Evolutionary conservation across 2,888 invertebrate genomes (phyloP).

Genomic region (Lepidonotus clava): DNA sequence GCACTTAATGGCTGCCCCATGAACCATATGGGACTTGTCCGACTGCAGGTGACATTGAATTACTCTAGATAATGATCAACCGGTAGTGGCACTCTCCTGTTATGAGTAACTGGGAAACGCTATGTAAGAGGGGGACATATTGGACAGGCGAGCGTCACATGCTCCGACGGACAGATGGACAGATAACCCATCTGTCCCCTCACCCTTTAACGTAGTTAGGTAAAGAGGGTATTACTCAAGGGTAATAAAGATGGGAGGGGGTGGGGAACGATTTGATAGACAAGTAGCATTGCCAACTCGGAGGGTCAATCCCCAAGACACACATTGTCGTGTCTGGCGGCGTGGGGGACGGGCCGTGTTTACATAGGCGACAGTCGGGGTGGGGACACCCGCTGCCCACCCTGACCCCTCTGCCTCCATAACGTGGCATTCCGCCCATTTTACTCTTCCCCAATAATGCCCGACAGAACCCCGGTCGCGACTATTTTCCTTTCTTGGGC

Average conservation of each 20-base stretch:
- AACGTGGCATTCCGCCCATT: neutral
- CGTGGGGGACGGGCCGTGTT: neutral
- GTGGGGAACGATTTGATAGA: neutral
- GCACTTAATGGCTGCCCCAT: too few species aligned
- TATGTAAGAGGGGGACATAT: neutral
- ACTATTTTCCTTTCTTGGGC: neutral
- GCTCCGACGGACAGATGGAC: slow-evolving; percentile 16
- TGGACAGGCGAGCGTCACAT: neutral
- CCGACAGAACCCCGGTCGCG: neutral
- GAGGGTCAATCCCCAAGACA: slow-evolving; percentile 53
- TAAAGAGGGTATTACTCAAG: neutral
- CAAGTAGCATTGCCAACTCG: slow-evolving; percentile 14
- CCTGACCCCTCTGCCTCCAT: slow-evolving; percentile 28
- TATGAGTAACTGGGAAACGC: neutral
- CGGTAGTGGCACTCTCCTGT: too few species aligned
- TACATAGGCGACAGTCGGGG: slow-evolving; percentile 17
- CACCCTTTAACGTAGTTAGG: neutral
- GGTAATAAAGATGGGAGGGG: neutral
- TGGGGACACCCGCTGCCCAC: neutral
- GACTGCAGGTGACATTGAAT: too few species aligned
- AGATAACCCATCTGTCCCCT: neutral
- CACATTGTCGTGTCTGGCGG: slow-evolving; percentile 49
- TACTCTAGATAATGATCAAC: too few species aligned
- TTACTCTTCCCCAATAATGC: neutral
- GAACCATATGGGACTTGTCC: too few species aligned